phyloP scores from a whole-genome alignment of 1,140 invertebrate genomes.

The Drosophila saltans region DNA sequence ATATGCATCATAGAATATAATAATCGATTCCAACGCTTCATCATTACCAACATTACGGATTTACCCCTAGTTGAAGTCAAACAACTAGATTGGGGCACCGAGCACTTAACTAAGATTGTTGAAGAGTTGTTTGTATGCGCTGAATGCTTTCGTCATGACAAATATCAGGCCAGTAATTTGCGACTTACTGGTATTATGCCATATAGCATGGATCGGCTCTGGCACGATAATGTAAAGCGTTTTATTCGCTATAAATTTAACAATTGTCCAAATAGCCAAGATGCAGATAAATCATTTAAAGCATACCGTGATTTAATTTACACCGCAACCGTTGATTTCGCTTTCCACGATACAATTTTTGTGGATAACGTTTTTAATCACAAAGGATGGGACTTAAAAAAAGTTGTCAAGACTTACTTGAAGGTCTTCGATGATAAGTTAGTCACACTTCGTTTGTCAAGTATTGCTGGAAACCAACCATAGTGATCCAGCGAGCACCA shows the following conservation, averaged over 20 bases:
- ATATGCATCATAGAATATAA: slow-evolving; percentile 18
- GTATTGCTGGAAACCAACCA: not conserved
- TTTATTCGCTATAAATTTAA: slow-evolving; percentile 1
- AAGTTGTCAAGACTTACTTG: not conserved
- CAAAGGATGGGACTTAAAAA: not conserved
- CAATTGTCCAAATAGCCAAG: not conserved
- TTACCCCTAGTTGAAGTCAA: slow-evolving; percentile 26
- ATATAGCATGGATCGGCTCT: slow-evolving; percentile 5
- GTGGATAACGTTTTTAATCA: not conserved
- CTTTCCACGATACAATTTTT: not conserved
- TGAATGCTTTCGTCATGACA: slow-evolving; percentile 31
- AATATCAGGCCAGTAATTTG: slow-evolving; percentile 18
- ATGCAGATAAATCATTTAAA: not conserved
- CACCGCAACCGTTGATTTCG: not conserved
- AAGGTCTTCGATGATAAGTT: not conserved
- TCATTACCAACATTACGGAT: not conserved
- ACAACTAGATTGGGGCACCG: slow-evolving; percentile 45
- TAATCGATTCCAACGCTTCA: slow-evolving; percentile 37
- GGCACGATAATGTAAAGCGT: not conserved
- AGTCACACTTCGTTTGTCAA: not conserved
- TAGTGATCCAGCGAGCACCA: no score
- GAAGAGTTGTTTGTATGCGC: slow-evolving; percentile 44
- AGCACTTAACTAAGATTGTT: not conserved
- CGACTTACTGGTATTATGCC: not conserved
- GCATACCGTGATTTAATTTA: not conserved